These are phyloP conservation scores for Hafferia zeledoni DNA, from an alignment of 2,797 vertebrate species.

Conservation along the genomic window DNA sequence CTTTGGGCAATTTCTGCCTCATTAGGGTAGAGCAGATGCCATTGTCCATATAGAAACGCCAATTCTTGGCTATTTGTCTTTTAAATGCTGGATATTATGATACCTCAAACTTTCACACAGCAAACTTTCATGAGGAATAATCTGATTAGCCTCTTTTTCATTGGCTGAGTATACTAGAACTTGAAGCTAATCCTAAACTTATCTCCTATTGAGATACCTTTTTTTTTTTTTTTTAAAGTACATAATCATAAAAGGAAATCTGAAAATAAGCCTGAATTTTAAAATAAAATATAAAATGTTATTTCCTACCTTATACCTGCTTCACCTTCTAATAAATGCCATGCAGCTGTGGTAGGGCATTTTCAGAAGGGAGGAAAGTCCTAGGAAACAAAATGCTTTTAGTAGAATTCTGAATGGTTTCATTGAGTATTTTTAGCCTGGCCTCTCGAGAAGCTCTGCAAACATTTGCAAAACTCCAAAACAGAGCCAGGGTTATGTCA, in stretches of 20 bases:
- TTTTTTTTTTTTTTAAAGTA: background rate
- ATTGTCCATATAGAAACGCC: background rate
- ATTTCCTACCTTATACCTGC: conserved; percentile 1
- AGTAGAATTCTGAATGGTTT: conserved; percentile 58
- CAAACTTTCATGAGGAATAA: background rate
- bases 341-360: conserved; percentile 6
- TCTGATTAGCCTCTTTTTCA: background rate
- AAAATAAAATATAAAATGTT: background rate
- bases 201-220: background rate
- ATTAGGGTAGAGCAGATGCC: background rate
- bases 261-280: background rate
- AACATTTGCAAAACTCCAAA: conserved; percentile 57
- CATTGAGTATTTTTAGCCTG: conserved; percentile 63
- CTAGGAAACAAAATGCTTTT: conserved; percentile 53
- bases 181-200: background rate
- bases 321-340: conserved; percentile 22
- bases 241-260: background rate
- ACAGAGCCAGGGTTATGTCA: conserved; percentile 57
- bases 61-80: background rate
- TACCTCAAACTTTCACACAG: background rate
- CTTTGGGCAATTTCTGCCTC: background rate
- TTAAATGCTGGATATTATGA: background rate
- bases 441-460: conserved; percentile 57
- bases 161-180: background rate
- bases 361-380: conserved; percentile 31